Evolutionary conservation across 2,113 vertebrate species (phyloP), one percentile per base, ranked within the genome.

Genomic region (Ivindomyrus marchei): DNA sequence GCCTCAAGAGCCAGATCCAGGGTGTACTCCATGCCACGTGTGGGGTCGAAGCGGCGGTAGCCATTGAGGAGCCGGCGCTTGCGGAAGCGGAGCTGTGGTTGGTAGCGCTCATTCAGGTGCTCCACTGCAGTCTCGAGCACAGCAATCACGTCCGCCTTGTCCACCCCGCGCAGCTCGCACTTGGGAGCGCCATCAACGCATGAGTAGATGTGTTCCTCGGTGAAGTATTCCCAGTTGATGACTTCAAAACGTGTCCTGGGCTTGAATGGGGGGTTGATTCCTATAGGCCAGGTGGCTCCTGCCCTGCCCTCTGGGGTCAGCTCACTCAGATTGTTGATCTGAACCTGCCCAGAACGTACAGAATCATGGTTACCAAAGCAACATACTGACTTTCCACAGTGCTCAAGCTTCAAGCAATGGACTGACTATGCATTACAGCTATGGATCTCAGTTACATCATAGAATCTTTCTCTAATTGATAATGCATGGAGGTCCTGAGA

Each of bases 171-270:
- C 87, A 99, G 96, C 36, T 97, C 97, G 5, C 98, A 99, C 94
- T 99, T 99, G 1, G 98, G 98, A 1, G 97, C 95, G 80, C 97
- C 96, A 0, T 98, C 97, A 0, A 94, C 91, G 46, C 98, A 99
- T 7, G 97, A 96, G 95, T 98, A 99, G 24, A 97, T 95, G 46
- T 99, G 97, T 93, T 97, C 98, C 90, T 99, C 98, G 0, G 98
- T 99, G 93, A 99, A 99, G 94, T 99, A 99, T 90, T 99, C 98
- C 98, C 98, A 99, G 95, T 96, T 97, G 90, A 99, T 96, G 0
- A 99, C 97, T 94, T 99, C 98, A n/a, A 99, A 99, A 46, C 98
- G 98, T 0, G 98, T 98, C 90, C 94, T 96, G 0, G 98, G 97
- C 3, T 94, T 95, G 91, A 99, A 99, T 0, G 98, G 98, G 0